Base-by-base conservation (phyloP, 1,140 invertebrate species). In the Hypsibius dujardini region DNA sequence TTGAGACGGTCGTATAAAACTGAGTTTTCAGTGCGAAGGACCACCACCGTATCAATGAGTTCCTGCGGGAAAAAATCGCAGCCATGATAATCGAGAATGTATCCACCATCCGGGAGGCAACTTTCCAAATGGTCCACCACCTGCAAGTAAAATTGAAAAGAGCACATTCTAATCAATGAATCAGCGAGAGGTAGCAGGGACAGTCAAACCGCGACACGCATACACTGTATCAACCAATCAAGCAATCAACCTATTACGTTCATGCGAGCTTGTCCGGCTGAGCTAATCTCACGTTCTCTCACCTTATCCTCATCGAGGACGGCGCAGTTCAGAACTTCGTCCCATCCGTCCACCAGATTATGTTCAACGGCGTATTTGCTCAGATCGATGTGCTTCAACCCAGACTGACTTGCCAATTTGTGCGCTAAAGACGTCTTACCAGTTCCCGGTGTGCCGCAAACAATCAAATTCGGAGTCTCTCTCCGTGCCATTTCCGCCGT, bases 21-120 rank as follows among this genome's bases (percentile, higher is more conserved):
- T 46, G 87, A 88, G 76, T 94, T 98, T 75, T 92, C 85, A 70
- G 92, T 90, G 75, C 89, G 84, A 45, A 98, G 81, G 1, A 98
- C 93, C 83, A 96, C 93, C 2, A 98, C 89, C 69, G 87, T 87
- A 78, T 96, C 89, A 81, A 98, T 96, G 92, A 92, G 98, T 71
- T 90, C 80, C 79, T 95, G 87, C 0, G 95, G 95, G 75, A 98
- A 98, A 77, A 98, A 92, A 72, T 97, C 94, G 81, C 90, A 89
- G 60, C 90, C 87, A 79, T 98, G 95, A 80, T 98, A 98, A 77
- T 98, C 95, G 1, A 97, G 86, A 74, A 98, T 87, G 76, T 90
- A 89, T 47, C 92, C 92, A 72, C 94, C 94, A 76, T 87, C 82
- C 42, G 79, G 77, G 85, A 95, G 89, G 74, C 84, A 79, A 46